Conservation (phyloP, 2,113 vertebrate species). For the Phaethornis superciliosus region DNA sequence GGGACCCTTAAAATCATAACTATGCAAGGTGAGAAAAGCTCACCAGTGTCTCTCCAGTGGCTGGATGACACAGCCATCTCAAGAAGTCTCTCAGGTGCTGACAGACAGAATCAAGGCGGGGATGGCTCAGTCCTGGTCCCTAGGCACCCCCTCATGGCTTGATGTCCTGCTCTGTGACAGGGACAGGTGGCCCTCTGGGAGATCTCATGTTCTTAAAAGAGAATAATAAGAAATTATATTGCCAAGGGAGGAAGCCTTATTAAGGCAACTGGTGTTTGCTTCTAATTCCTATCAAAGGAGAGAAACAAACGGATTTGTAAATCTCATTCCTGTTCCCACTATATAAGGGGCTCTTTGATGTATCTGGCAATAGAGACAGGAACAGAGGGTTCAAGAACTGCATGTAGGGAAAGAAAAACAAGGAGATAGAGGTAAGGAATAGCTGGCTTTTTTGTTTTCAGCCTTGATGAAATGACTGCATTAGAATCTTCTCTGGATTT, state of each 20-base stretch:
- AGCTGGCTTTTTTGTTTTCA: not conserved
- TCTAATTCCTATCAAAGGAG: not conserved
- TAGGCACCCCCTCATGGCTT: not conserved
- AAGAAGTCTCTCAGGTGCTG: not conserved
- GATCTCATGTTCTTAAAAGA: not conserved
- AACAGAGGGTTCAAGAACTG: not conserved
- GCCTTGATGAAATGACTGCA: not conserved
- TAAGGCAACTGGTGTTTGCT: not conserved
- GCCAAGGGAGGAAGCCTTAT: not conserved
- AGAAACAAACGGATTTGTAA: not conserved
- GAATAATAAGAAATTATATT: not conserved
- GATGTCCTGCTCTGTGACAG: not conserved
- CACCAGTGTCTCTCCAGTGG: not conserved
- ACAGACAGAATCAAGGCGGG: not conserved
- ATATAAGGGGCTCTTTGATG: not conserved
- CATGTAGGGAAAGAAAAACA: not conserved
- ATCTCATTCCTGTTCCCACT: not conserved
- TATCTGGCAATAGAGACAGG: not conserved
- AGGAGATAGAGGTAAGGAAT: not conserved
- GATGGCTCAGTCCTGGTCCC: not conserved
- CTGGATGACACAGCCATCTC: not conserved
- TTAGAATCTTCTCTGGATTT: not conserved
- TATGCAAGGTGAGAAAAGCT: not conserved
- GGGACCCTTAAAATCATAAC: not conserved
- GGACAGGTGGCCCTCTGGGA: not conserved